Evolutionary conservation across 2,797 vertebrate genomes (phyloP).

Genomic region (Onychomys leucogaster): DNA sequence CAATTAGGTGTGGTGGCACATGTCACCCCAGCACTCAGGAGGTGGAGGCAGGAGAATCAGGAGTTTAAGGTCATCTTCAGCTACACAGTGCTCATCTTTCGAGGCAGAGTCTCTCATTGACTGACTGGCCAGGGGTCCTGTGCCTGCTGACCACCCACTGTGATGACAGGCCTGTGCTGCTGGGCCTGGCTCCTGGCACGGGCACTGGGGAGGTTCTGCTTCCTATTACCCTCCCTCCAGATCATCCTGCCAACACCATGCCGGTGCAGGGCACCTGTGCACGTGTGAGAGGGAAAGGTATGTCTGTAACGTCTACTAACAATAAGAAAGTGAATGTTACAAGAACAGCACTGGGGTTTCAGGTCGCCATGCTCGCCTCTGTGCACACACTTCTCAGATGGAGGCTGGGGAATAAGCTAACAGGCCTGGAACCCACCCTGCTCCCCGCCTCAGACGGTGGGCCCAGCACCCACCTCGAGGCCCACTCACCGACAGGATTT

Average conservation of each 20-base stretch:
- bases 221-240: neutral
- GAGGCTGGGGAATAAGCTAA: neutral
- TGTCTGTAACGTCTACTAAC: neutral
- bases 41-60: neutral
- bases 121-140: neutral
- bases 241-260: neutral
- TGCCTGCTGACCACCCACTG: neutral
- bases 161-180: neutral
- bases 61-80: neutral
- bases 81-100: neutral
- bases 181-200: neutral
- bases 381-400: neutral
- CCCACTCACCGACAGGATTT: constrained; percentile 94
- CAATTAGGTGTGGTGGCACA: neutral
- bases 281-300: neutral
- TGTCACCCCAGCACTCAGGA: neutral
- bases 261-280: neutral
- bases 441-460: too few relatives aligned
- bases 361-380: neutral
- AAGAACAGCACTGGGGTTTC: neutral
- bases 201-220: neutral
- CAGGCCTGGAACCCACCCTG: neutral
- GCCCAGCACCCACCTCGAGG: neutral
- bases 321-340: too few relatives aligned
- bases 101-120: neutral